Evolutionary conservation across 2,888 invertebrate genomes (phyloP).

Genomic region (Gymnosoma rotundatum): DNA sequence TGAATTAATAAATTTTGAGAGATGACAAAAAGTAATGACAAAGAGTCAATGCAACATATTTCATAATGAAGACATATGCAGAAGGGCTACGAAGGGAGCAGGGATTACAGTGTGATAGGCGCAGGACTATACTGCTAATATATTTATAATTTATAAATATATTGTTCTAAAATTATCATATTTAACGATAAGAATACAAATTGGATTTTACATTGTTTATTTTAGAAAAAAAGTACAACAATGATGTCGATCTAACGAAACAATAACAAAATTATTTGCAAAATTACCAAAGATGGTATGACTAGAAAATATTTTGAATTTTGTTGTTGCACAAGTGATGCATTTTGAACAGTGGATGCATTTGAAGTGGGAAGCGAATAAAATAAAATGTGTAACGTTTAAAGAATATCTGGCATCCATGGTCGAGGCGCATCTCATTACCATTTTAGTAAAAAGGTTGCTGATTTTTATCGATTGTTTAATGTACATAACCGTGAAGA

Average conservation of each 20-base stretch:
- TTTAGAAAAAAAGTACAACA: constrained; percentile 35
- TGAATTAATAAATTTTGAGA: constrained; percentile 28
- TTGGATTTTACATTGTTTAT: constrained; percentile 56
- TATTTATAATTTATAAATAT: constrained; percentile 1
- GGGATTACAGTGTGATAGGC: constrained; percentile 64
- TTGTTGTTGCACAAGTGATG: constrained; percentile 52
- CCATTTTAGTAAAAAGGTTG: too few relatives aligned
- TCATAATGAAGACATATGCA: constrained; percentile 2
- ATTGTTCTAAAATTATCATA: constrained; percentile 65
- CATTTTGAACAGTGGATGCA: constrained; percentile 27
- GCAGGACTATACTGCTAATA: constrained; percentile 70
- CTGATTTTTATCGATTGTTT: too few relatives aligned
- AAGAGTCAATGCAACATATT: constrained; percentile 50
- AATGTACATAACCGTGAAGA: too few relatives aligned
- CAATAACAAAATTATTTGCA: constrained; percentile 38
- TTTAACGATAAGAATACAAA: constrained; percentile 49
- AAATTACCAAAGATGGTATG: constrained; percentile 70
- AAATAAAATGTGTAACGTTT: too few relatives aligned
- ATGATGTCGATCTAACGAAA: constrained; percentile 48
- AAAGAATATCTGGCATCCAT: too few relatives aligned
- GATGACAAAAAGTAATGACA: constrained; percentile 72
- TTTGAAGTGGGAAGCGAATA: not conserved
- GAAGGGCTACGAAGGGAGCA: constrained; percentile 53
- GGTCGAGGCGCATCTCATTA: too few relatives aligned
- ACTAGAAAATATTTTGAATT: constrained; percentile 33